These are phyloP conservation scores for Hipparchia sbordonii DNA, from an alignment of 2,888 invertebrate species.

Conservation along the genomic window DNA sequence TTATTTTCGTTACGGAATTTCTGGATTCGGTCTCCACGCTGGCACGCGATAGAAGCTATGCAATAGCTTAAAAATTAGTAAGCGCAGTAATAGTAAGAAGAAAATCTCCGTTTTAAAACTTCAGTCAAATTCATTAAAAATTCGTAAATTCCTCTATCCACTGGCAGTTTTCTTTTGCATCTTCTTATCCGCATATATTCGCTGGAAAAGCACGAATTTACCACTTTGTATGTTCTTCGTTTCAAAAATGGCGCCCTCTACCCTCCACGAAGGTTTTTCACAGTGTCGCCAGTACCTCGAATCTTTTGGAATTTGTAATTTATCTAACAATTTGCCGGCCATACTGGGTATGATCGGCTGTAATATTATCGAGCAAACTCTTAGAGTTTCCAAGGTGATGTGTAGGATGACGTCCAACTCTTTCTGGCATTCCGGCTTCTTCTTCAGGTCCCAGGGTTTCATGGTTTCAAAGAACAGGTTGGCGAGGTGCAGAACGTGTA, in stretches of 20 bases:
- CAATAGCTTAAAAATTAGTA: no score
- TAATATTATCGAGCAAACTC: constrained; percentile 88
- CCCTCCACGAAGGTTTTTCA: constrained; percentile 67
- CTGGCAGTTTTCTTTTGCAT: constrained; percentile 59
- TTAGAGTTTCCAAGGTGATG: constrained; percentile 91
- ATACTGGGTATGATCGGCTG: constrained; percentile 93
- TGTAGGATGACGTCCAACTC: constrained; percentile 89
- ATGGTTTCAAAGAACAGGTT: constrained; percentile 94
- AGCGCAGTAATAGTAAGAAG: no score
- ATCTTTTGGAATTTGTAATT: constrained; percentile 77
- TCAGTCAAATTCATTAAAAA: no score
- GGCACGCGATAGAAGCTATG: no score
- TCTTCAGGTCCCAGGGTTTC: constrained; percentile 94
- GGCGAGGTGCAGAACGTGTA: constrained; percentile 88
- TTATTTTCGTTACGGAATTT: no score
- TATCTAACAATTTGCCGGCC: constrained; percentile 86
- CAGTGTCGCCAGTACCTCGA: constrained; percentile 66
- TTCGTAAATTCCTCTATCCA: constrained; percentile 39
- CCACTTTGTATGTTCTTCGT: constrained; percentile 68
- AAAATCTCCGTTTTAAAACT: no score
- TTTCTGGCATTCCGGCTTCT: constrained; percentile 79
- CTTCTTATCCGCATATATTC: constrained; percentile 66
- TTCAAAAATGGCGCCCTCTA: constrained; percentile 66
- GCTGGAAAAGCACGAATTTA: constrained; percentile 72
- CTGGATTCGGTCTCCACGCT: no score